phyloP scores from a whole-genome alignment of 1,140 invertebrate species.

The Euwallacea similis region DNA sequence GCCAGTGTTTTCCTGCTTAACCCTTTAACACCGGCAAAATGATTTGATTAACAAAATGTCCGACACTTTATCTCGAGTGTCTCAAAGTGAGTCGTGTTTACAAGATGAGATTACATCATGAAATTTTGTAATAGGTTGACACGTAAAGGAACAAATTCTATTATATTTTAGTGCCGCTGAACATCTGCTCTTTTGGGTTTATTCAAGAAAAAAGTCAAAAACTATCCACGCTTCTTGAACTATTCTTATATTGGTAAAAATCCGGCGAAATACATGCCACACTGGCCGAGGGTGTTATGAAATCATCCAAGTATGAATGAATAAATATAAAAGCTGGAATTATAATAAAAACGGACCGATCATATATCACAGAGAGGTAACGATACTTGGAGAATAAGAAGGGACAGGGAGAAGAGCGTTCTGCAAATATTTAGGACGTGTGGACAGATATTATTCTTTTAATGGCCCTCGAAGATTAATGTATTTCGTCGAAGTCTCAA shows the following conservation, averaged over 20 bases:
- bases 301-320: slow-evolving; percentile 22
- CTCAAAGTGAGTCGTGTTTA: slow-evolving; percentile 18
- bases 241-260: slow-evolving; percentile 13
- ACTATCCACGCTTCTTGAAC: neutral
- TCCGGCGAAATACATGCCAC: slow-evolving; percentile 31
- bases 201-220: neutral
- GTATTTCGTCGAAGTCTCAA: slow-evolving; percentile 3
- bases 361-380: slow-evolving; percentile 17
- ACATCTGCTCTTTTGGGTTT: slow-evolving; percentile 2
- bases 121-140: slow-evolving; percentile 6
- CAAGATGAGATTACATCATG: slow-evolving; percentile 10
- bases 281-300: slow-evolving; percentile 31
- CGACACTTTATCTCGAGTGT: slow-evolving; percentile 17
- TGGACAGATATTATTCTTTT: slow-evolving; percentile 39
- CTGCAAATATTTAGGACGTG: slow-evolving; percentile 41
- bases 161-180: neutral
- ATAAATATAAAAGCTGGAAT: slow-evolving; percentile 18
- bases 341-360: slow-evolving; percentile 10
- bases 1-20: slow-evolving; percentile 8
- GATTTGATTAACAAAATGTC: slow-evolving; percentile 18
- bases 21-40: slow-evolving; percentile 15
- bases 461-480: slow-evolving; percentile 38
- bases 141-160: neutral
- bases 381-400: slow-evolving; percentile 28
- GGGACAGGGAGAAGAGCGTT: slow-evolving; percentile 30